These are phyloP conservation scores for Anser cygnoides DNA, from an alignment of 2,113 vertebrate genomes.

Conservation along the genomic window DNA sequence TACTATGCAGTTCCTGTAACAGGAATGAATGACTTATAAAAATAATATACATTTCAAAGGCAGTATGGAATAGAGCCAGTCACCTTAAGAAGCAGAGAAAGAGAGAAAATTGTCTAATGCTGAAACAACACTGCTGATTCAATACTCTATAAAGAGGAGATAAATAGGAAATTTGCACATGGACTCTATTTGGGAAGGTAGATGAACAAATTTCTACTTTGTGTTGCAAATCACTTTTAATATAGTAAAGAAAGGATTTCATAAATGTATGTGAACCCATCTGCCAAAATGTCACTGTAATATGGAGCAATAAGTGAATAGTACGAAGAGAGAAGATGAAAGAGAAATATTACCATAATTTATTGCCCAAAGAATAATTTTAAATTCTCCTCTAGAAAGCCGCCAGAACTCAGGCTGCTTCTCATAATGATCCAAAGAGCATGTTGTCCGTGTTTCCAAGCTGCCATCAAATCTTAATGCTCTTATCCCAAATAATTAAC, in stretches of 20 bases:
- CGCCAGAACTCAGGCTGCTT: neutral
- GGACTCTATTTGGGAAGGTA: neutral
- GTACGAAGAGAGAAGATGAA: neutral
- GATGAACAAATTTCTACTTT: slow-evolving; percentile 30
- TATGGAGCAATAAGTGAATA: neutral
- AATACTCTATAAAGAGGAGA: neutral
- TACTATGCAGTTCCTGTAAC: neutral
- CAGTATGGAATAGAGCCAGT: neutral
- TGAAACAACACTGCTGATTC: slow-evolving; percentile 23
- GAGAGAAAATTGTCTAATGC: slow-evolving; percentile 8
- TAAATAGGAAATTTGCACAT: slow-evolving; percentile 34
- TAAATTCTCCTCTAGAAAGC: neutral
- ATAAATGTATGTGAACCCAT: neutral
- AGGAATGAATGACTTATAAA: neutral
- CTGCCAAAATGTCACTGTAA: slow-evolving; percentile 21
- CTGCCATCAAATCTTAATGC: neutral
- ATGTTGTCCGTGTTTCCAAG: neutral
- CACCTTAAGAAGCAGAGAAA: neutral
- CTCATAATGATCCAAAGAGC: neutral
- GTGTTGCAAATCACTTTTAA: slow-evolving; percentile 29
- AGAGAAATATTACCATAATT: slow-evolving; percentile 32
- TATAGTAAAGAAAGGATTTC: slow-evolving; percentile 19
- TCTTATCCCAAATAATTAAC: neutral
- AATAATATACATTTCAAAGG: slow-evolving; percentile 27
- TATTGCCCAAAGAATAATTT: neutral